Evolutionary conservation across 1,140 invertebrate species (phyloP), one percentile per base, ranked within the genome.

Genomic region (Caenorhabditis latens): DNA sequence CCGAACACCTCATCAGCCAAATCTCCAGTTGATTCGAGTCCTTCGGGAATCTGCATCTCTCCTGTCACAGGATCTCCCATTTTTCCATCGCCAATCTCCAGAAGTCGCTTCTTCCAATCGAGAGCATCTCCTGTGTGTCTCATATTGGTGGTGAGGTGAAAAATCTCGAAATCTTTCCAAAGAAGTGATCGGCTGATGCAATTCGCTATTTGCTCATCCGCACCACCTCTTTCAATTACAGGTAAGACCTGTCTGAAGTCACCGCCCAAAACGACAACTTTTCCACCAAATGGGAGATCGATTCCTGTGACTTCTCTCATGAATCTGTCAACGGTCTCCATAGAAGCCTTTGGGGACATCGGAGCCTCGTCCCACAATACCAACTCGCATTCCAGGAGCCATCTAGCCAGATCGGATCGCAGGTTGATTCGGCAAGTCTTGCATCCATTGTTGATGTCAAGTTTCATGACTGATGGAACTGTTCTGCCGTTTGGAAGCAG

Each of bases 201-300:
- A 48, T 24, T 16, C 7, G 43, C 61, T 11, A 83, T 55, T 19
- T 24, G 42, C 13, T 63, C 67, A 13, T 43, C 14, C 9, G 19
- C 48, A 9, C 16, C 21, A 13, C 19, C 24, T 21, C 58, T 55
- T 8, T 84, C 43, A 4, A 79, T 40, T 11, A 86, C 71, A 4
- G 84, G 88, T 4, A 89, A 19, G 4, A 57, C 55, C 19, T 57
- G 55, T 7, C 55, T 7, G 55, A 57, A n/a, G 55, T 4, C 55
- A 43, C 9, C 87, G 6, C 79, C 84, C 3, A 86, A 19, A 24
- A 88, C 16, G 4, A 88, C 83, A 55, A 71, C 61, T 75, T 84
- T 71, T 57, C 88, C 65, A 79, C 83, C 88, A 57, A 88, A 86
- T 43, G 67, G 88, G 9, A 13, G 5, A 32, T 58, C 24, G 46